phyloP scores from a whole-genome alignment of 2,888 invertebrate species.

The Eudasyphora cyanicolor region DNA sequence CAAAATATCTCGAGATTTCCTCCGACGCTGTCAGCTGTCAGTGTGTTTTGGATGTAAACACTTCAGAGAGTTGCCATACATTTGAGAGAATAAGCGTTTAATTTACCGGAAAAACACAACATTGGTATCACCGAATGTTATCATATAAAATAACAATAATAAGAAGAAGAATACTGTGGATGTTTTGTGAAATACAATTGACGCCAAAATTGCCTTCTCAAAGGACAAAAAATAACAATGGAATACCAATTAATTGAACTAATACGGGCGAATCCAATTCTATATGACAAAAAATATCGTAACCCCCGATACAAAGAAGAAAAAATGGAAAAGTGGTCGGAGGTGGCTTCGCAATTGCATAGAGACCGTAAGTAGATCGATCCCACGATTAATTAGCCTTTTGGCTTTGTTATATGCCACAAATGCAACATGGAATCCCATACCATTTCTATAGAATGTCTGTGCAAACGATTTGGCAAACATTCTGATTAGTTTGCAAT shows the following conservation, averaged over 20 bases:
- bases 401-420: no score
- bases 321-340: conserved; percentile 56
- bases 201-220: no score
- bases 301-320: conserved; percentile 42
- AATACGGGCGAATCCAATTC: conserved; percentile 51
- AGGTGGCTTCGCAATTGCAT: conserved; percentile 48
- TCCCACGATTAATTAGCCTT: no score
- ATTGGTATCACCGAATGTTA: no score
- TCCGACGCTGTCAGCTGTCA: neutral
- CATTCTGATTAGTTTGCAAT: no score
- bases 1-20: no score
- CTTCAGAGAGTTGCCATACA: neutral
- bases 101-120: neutral
- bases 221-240: no score
- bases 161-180: neutral
- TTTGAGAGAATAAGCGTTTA: neutral
- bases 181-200: neutral
- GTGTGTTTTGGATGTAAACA: neutral
- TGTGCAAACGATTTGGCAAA: no score
- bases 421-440: no score
- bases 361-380: conserved; percentile 60
- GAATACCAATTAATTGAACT: conserved; percentile 57
- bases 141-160: no score
- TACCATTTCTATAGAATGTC: no score
- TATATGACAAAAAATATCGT: conserved; percentile 59